These are phyloP conservation scores for Atlantisia rogersi DNA, from an alignment of 2,113 vertebrate species.

Conservation along the genomic window DNA sequence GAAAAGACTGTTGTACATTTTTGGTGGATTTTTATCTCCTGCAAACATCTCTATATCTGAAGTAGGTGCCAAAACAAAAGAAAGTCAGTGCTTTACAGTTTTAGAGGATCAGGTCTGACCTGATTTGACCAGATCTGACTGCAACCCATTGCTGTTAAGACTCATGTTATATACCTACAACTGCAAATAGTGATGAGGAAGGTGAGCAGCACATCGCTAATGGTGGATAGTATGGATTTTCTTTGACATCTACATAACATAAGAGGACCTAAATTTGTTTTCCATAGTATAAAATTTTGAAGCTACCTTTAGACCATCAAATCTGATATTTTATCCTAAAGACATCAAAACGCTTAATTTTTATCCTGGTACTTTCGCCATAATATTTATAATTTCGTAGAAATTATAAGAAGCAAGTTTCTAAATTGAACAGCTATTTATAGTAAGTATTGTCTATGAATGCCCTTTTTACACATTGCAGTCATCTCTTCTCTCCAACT, in stretches of 20 bases:
- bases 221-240: not conserved
- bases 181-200: fast-evolving
- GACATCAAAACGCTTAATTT: not conserved
- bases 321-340: not conserved
- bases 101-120: not conserved
- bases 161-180: not conserved
- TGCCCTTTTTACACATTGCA: not conserved
- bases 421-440: not conserved
- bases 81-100: not conserved
- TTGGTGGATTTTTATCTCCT: not conserved
- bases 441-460: not conserved
- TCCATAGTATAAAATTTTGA: not conserved
- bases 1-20: not conserved
- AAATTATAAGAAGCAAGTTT: not conserved
- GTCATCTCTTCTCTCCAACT: not conserved
- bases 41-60: not conserved
- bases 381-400: not conserved
- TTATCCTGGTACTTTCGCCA: not conserved
- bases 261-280: not conserved
- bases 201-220: not conserved
- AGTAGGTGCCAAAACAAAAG: not conserved
- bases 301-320: not conserved
- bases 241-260: not conserved
- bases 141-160: not conserved
- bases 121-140: not conserved